Evolutionary conservation across 2,888 invertebrate genomes (phyloP).

Genomic region (Chrysolina oricalcia): DNA sequence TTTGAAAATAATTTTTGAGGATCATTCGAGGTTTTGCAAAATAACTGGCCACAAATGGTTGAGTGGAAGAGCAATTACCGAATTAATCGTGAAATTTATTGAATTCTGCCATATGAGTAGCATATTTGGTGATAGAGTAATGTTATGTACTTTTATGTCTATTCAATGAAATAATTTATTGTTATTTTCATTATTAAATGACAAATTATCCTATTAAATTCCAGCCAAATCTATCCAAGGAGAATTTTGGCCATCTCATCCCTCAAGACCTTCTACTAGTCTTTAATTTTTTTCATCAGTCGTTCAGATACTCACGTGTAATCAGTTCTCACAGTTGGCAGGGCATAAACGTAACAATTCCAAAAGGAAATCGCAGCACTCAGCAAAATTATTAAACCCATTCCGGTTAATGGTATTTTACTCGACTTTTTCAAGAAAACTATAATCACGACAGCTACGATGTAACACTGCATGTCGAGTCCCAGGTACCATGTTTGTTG

Average conservation of each 20-base stretch:
- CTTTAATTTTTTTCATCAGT: background rate
- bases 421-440: constrained; percentile 1
- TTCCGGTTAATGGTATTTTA: background rate
- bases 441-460: background rate
- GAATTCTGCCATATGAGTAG: too few relatives aligned
- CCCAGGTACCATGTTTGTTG: background rate
- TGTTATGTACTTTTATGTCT: too few relatives aligned
- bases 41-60: too few relatives aligned
- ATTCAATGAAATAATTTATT: too few relatives aligned
- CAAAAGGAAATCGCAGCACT: background rate
- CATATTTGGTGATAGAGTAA: too few relatives aligned
- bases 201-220: too few relatives aligned
- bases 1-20: too few relatives aligned
- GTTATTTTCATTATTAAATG: too few relatives aligned
- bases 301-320: background rate
- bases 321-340: background rate
- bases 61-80: too few relatives aligned
- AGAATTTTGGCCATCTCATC: too few relatives aligned
- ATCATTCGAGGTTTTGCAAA: too few relatives aligned
- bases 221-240: background rate
- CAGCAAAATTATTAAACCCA: background rate
- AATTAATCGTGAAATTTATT: too few relatives aligned
- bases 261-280: background rate
- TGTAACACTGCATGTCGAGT: constrained; percentile 3
- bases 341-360: background rate